Base-by-base conservation (phyloP, 2,888 invertebrate genomes). In the Hermaeophaga mercurialis region DNA sequence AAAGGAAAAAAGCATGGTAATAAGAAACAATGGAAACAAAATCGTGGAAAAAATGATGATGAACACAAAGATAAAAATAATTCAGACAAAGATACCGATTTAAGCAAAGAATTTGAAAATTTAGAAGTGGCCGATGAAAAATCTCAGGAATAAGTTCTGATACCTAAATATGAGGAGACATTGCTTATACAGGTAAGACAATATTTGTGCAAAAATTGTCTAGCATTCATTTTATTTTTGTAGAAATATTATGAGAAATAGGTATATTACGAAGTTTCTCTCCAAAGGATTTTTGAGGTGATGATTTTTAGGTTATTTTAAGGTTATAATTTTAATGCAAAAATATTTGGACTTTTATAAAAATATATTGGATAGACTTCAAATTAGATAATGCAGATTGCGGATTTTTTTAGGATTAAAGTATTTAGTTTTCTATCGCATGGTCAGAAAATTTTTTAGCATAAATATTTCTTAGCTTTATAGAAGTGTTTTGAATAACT, bases 81-180 rank as follows among this genome's bases (percentile, higher is more conserved):
- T 14, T 8, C 24, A 6, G 24, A 24, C 18, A 43, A 26, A 43
- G 43, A 24, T 7, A 26, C 7, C 4, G 24, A 43, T 18, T 24
- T 47, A 14, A 47, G 15, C 6, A 47, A 33, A 22, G 33, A 47
- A 4, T 47, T 47, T 19, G 47, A 47, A 47, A 47, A n/a, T 22
- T 34, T 47, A 14, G 47, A 47, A 0, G 47, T 12, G 7, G 47
- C 34, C 14, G 22, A 41, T 19, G 36, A 36, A 17, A 36, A 36
- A 36, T 17, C 14, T 2, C 15, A 15, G 5, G 28, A 28, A 2
- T 36, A 36, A 36, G 36, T n/a, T n/a, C n/a, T n/a, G n/a, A n/a
- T n/a, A n/a, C n/a, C n/a, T n/a, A n/a, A n/a, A n/a, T 22, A 31
- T n/a, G 31, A 22, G 36, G 36, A 7, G 17, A 6, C 9, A 4